Conservation (phyloP, 2,113 vertebrate species). For the Phyllostomus hastatus region DNA sequence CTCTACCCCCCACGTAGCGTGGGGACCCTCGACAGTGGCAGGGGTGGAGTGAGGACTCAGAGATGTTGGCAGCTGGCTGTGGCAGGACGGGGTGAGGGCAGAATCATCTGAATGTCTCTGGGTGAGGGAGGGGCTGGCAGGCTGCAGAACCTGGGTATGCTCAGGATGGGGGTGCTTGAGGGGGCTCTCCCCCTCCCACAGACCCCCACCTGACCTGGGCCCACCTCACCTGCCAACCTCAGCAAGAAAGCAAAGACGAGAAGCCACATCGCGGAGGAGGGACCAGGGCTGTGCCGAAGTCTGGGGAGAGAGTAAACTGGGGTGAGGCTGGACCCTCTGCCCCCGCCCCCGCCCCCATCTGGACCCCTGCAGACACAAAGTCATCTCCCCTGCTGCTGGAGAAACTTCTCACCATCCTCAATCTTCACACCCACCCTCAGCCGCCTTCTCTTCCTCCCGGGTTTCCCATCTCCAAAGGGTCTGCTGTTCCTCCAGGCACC, state of each 20-base stretch:
- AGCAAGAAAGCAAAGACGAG: slow-evolving; percentile 48
- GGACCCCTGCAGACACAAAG: not conserved
- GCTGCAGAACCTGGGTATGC: not conserved
- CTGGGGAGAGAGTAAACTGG: not conserved
- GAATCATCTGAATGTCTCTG: not conserved
- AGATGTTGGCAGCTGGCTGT: not conserved
- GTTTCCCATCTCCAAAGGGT: not conserved
- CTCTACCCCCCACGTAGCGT: not conserved
- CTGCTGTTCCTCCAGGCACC: not conserved
- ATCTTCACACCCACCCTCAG: not conserved
- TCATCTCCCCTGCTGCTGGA: not conserved
- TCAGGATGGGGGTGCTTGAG: not conserved
- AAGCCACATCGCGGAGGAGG: slow-evolving; percentile 34
- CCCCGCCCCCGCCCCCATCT: too few species aligned
- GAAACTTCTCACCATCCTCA: not conserved
- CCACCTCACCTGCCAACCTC: slow-evolving; percentile 48
- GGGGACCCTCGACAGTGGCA: not conserved
- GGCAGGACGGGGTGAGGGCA: rapidly evolving
- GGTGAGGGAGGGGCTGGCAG: not conserved
- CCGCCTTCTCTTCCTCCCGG: rapidly evolving
- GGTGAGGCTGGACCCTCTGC: not conserved
- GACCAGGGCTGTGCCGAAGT: not conserved
- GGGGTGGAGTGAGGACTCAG: not conserved
- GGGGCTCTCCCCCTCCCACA: rapidly evolving
- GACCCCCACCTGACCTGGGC: not conserved